Evolutionary conservation across 2,113 vertebrate genomes (phyloP), one percentile per base, ranked within the genome.

Genomic region (Xiphophorus hellerii): DNA sequence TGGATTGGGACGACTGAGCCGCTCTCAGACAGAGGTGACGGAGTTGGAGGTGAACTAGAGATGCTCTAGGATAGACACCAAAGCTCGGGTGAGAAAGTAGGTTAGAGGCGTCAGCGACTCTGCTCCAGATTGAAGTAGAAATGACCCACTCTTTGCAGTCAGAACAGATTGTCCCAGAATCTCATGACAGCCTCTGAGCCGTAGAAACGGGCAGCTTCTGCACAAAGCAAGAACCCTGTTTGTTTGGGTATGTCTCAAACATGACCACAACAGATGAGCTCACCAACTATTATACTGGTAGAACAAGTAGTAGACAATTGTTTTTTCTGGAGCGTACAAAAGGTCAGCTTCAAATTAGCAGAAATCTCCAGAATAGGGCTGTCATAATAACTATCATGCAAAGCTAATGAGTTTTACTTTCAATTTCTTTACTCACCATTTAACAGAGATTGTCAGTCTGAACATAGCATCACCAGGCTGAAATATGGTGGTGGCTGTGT

Each of bases 91-190:
- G 37, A 33, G 1, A 7, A 84, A 79, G 74, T 73, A 35, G 85
- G 81, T 69, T 78, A 66, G 60, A 80, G 42, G 48, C n/a, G 0
- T 84, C 73, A 64, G 62, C 9, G 69, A 62, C 75, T 82, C 66
- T 71, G 81, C 71, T 83, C 78, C 71, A 65, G 74, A 83, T 84
- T 81, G 63, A 44, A 58, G 70, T 60, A 51, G 76, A 82, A 74
- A 73, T 78, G 74, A 84, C 76, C 66, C 22, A 44, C 35, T 88
- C 63, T 15, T 44, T 78, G 81, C 67, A 74, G 51, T 82, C 72
- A 20, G 80, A 80, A 85, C 80, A 74, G 74, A 83, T 84, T 86
- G 82, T 88, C 85, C 80, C 76, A 80, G 54, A 58, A 76, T 82
- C 62, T 71, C 11, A 51, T 69, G 51, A 51, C 30, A 1, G 63